These are phyloP conservation scores for Linhomoeus sp. DNA, from an alignment of 2,888 invertebrate genomes.

Conservation along the genomic window DNA sequence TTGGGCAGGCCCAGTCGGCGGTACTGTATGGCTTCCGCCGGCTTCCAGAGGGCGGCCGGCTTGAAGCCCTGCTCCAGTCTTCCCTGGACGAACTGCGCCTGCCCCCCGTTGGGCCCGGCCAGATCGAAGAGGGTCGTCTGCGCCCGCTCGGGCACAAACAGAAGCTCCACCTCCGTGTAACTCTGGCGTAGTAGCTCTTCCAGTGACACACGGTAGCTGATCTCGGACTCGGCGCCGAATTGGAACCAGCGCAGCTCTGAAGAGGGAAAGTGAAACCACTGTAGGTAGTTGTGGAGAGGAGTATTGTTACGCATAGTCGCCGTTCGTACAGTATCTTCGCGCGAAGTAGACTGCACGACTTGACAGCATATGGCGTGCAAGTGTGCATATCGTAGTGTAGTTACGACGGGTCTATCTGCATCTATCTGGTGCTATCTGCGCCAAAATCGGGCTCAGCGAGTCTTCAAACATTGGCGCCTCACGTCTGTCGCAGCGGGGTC, in stretches of 20 bases:
- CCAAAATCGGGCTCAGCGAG: too few relatives aligned
- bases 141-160: constrained; percentile 62
- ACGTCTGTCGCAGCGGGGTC: constrained; percentile 34
- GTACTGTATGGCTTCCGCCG: background rate
- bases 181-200: constrained; percentile 10
- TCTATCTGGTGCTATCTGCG: too few relatives aligned
- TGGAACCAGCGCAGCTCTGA: constrained; percentile 18
- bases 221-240: constrained; percentile 15
- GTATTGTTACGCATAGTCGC: too few relatives aligned
- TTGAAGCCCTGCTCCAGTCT: too few relatives aligned
- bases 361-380: too few relatives aligned
- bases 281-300: too few relatives aligned
- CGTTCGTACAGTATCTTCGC: too few relatives aligned
- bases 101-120: constrained; percentile 67
- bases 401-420: too few relatives aligned
- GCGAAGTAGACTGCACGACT: too few relatives aligned
- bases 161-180: constrained; percentile 65
- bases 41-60: background rate
- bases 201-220: constrained; percentile 14
- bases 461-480: too few relatives aligned
- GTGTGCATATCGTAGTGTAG: too few relatives aligned
- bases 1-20: constrained; percentile 7
- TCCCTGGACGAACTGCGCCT: constrained; percentile 72
- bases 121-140: constrained; percentile 73
- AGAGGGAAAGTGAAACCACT: background rate